Base-by-base conservation (phyloP, 2,888 invertebrate genomes). In the Drosophila subsilvestris region DNA sequence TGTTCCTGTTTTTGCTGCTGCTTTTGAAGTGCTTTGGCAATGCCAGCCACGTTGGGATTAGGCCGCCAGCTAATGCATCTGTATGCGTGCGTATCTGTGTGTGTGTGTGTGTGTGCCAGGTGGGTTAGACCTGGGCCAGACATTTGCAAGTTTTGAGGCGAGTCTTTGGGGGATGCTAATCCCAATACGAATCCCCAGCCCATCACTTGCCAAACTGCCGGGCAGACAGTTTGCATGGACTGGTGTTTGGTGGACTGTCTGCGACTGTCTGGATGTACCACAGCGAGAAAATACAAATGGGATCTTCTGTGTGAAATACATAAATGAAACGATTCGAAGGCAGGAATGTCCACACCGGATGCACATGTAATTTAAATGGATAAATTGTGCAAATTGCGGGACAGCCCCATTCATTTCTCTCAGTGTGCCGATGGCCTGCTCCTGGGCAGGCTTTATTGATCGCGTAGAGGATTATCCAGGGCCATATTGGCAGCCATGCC, bases 161-260 rank as follows among this genome's bases (percentile, higher is more conserved):
- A 51, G 71, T 78, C 72, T 81, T 74, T 76, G 70, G 67, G 67
- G 80, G 81, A 65, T 63, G 85, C 74, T 86, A 84, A 84, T 84
- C 84, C 87, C 83, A 83, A 80, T 84, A 85, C 87, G 79, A 83
- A 76, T 86, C 75, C 83, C 82, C 80, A 83, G 78, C 78, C 86
- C 75, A 76, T 75, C 79, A 75, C 78, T 75, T 82, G 73, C 82
- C 82, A 73, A 76, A 63, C 72, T 67, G 72, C 72, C 77, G 76
- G 76, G 53, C 67, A 42, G 67, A 32, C 49, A 56, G 56, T 42
- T 63, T 42, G 17, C 62, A 54, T 37, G 45, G n/a, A 42, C 50
- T 50, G 25, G 51, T 49, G 51, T 45, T 66, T 67, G 45, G 25
- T 37, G 51, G 67, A 68, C 68, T 2, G 37, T 37, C 37, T n/a